Evolutionary conservation across 1,140 invertebrate genomes (phyloP), one percentile per base, ranked within the genome.

Genomic region (Psix sp.): DNA sequence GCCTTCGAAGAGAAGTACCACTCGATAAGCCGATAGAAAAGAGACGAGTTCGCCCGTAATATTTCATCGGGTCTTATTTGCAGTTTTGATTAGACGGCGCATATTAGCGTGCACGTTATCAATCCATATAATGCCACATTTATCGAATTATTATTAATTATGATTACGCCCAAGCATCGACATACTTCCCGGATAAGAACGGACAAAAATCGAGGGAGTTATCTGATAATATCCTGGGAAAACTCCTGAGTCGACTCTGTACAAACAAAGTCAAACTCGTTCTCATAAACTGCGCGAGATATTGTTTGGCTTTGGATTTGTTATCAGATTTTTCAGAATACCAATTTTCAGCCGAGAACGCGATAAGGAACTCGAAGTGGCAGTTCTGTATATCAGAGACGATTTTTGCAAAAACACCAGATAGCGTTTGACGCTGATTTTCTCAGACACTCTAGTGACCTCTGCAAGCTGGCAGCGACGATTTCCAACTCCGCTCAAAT

Each of bases 131-230:
- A 71, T 71, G 52, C 68, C 45, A 16, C 56, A 35, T 57, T 72
- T 63, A 72, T 72, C 68, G 59, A 63, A 62, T 70, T 70, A 71
- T 67, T 67, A 67, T 71, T 71, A 56, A 71, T 71, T 63, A 63
- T 39, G 45, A 71, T 71, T 63, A 63, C 51, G 45, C 20, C 35
- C 29, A 13, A 26, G 57, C 45, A 39, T 63, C 57, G 42, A 63
- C 57, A 43, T 62, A 49, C 42, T 56, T 62, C 43, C 49, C 17
- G 21, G 57, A 63, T 68, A 36, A 49, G 10, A 49, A 26, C n/a
- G n/a, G n/a, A n/a, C n/a, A n/a, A n/a, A n/a, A n/a, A n/a, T 16
- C 15, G n/a, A 17, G 2, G 9, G 14, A 38, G 18, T 17, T 11
- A 39, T 35, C 33, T 35, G 33, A 35, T 35, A 18, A 39, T 39